Evolutionary conservation across 2,113 vertebrate species (phyloP), one percentile per base, ranked within the genome.

Genomic region (Macquaria australasica): DNA sequence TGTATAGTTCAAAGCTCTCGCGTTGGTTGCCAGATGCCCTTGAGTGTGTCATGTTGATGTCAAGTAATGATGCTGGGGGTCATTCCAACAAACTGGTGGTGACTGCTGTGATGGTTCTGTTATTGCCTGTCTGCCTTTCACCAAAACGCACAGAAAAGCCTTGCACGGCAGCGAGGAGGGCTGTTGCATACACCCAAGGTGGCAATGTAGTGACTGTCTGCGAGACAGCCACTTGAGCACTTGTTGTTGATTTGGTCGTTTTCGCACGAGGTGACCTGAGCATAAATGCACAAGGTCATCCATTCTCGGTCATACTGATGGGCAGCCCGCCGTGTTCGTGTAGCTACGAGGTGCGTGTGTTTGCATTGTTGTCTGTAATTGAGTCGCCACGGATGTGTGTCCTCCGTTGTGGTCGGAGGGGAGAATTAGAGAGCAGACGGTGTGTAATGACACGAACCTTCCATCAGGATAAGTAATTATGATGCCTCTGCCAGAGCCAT

Each of bases 261-360:
- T 84, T 75, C 21, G 51, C 72, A 67, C 73, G 86, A 72, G 88
- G 90, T 91, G 90, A 94, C 91, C 92, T n/a, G 86, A 85, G 88
- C 87, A 21, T 56, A 69, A 77, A 87, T 8, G 82, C 90, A 92
- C 94, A 95, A 95, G 95, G 95, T 95, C 92, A 94, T 81, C 77
- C 85, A 21, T 72, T 6, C 59, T 75, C 78, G 72, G 68, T 69
- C 91, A 85, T 80, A 63, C 20, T 79, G 78, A 88, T 79, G 80
- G 79, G 88, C 79, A 70, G 69, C 48, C 62, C 59, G 77, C 55
- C 63, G 77, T 74, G 73, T 82, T 55, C 69, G 84, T 74, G 86
- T 20, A 51, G 76, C 59, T 48, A 5, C 5, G 73, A 62, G n/a
- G 70, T 39, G 86, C 51, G 43, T 73, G 80, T 59, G 77, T 87